These are phyloP conservation scores for Scylla paramamosain DNA, from an alignment of 1,140 invertebrate species.

Conservation along the genomic window DNA sequence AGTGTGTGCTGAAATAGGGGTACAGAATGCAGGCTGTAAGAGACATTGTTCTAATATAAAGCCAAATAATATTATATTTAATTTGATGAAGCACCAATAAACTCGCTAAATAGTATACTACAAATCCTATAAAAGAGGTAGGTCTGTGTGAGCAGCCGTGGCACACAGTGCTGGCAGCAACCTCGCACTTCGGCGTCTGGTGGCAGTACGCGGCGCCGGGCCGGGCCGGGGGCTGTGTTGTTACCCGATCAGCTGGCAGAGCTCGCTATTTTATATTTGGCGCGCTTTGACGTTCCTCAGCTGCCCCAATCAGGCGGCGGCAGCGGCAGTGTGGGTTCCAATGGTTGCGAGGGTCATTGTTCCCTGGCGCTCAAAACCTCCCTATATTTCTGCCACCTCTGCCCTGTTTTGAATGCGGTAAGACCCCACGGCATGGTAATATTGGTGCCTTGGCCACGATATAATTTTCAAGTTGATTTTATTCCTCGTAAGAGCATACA, in stretches of 20 bases:
- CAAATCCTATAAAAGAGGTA: too few species aligned
- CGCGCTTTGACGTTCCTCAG: slow-evolving; percentile 51
- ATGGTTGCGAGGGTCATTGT: slow-evolving; percentile 71
- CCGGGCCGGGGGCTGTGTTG: not conserved
- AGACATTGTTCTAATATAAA: too few species aligned
- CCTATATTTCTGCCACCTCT: slow-evolving; percentile 29
- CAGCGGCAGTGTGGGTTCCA: slow-evolving; percentile 53
- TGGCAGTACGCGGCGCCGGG: not conserved
- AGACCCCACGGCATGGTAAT: not conserved
- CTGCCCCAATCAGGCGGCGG: slow-evolving; percentile 32
- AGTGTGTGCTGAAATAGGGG: too few species aligned
- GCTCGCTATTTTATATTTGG: slow-evolving; percentile 63
- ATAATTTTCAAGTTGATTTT: not conserved
- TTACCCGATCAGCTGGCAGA: slow-evolving; percentile 51
- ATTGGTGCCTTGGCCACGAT: not conserved
- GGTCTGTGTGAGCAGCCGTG: too few species aligned
- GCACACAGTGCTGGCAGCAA: too few species aligned
- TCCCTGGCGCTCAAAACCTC: slow-evolving; percentile 54
- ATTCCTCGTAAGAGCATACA: slow-evolving; percentile 7
- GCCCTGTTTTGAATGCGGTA: slow-evolving; percentile 54
- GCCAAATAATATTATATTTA: too few species aligned
- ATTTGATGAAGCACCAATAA: too few species aligned
- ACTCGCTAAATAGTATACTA: too few species aligned
- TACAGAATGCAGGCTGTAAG: too few species aligned
- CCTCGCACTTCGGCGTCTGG: not conserved